Conservation (phyloP, 2,113 vertebrate genomes). For the Bos indicus region DNA sequence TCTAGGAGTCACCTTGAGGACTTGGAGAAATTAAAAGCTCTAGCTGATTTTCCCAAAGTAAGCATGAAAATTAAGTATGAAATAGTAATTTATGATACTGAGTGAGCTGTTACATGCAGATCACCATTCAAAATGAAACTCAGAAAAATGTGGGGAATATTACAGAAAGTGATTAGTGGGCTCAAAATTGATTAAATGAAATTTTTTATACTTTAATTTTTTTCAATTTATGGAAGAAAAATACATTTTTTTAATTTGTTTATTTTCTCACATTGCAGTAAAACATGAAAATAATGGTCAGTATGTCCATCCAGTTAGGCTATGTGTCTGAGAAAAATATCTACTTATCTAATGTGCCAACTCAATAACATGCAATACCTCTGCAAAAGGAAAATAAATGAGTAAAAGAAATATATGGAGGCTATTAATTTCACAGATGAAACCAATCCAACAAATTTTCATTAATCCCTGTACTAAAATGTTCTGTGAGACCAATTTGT, state of each 20-base stretch:
- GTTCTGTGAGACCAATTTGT: background rate
- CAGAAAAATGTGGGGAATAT: background rate
- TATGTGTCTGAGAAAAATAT: background rate
- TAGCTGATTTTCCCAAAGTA: background rate
- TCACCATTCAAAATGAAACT: background rate
- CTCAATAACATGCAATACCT: background rate
- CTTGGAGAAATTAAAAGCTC: background rate
- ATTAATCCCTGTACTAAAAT: background rate
- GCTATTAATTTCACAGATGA: slow-evolving; percentile 11
- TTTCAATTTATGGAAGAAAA: background rate
- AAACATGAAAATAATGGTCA: background rate
- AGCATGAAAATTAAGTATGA: slow-evolving; percentile 5
- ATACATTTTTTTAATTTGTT: background rate
- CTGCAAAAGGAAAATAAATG: background rate
- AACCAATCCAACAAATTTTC: slow-evolving; percentile 4
- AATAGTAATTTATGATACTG: background rate
- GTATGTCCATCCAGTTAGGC: background rate
- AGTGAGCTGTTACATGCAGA: background rate
- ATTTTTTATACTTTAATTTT: background rate
- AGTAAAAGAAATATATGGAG: background rate
- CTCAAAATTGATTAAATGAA: background rate
- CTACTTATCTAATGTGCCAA: background rate
- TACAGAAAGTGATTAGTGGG: background rate
- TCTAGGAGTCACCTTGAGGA: background rate
- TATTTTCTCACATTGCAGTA: background rate